These are phyloP conservation scores for Nasonia oneida DNA, from an alignment of 2,888 invertebrate species.

Conservation along the genomic window DNA sequence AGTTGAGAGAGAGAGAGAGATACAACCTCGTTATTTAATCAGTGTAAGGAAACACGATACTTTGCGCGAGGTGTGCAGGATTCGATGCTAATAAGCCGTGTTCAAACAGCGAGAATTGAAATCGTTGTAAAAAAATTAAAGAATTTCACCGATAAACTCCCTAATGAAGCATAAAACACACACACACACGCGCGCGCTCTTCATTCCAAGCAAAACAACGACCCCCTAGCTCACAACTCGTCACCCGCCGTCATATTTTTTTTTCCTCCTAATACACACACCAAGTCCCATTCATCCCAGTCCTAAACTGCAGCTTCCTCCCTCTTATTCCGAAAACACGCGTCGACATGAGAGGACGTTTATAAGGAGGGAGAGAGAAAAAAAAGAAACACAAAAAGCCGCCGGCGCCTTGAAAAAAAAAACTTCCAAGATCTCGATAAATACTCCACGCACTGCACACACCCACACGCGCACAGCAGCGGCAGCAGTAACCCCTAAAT, in stretches of 20 bases:
- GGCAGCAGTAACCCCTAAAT: background rate
- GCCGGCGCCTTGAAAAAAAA: slow-evolving; percentile 9
- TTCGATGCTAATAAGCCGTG: background rate
- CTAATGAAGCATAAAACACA: background rate
- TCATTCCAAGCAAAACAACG: background rate
- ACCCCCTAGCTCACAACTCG: slow-evolving; percentile 22
- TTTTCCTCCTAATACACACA: background rate
- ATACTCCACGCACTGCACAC: background rate
- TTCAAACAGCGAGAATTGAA: background rate
- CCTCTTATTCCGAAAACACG: background rate
- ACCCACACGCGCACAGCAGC: background rate
- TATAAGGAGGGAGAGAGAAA: background rate
- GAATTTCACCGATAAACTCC: background rate
- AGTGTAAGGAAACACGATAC: background rate
- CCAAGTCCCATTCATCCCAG: background rate
- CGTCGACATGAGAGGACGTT: background rate
- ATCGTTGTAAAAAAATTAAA: background rate
- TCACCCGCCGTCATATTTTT: slow-evolving; percentile 26
- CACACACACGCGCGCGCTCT: background rate
- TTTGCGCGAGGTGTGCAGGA: background rate
- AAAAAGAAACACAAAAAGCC: slow-evolving; percentile 22
- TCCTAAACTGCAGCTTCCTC: slow-evolving; percentile 17
- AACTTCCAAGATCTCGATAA: background rate
- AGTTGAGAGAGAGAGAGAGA: background rate
- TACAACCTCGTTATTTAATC: background rate